Evolutionary conservation across 2,797 vertebrate species (phyloP), one percentile per base, ranked within the genome.

Genomic region (Sus cebifrons): DNA sequence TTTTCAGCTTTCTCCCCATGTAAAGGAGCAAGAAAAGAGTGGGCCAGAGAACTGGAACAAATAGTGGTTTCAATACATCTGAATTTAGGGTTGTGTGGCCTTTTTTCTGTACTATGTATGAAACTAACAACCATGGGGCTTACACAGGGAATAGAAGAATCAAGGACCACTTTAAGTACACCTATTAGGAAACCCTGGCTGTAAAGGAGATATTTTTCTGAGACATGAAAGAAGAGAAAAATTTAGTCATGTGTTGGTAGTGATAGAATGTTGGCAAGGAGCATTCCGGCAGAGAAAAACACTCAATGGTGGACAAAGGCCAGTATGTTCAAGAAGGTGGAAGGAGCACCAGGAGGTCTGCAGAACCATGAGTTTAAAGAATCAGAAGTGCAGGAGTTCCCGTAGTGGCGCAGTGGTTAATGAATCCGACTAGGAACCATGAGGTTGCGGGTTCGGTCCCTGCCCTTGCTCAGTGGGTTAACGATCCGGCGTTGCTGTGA

Each of bases 301-400:
- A 86, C 1, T 2, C 23, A 79, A 58, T 21, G 52, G 6, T 49
- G 29, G 21, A 56, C 11, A 92, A 86, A 92, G 14, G 10, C 60
- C 60, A 12, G 17, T 6, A 86, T 89, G 62, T 60, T 75, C 18
- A 7, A 90, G 70, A 82, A 94, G 60, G 3, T n/a, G 21, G 52
- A 70, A 78, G 58, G 7, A 32, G 2, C 40, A 40, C 18, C 2
- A 62, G 20, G 20, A 1, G 84, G 40, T 32, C 13, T 36, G 56
- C 65, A 88, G 11, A 70, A 68, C 5, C 52, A 65, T 29, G 2
- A 71, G 4, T 54, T 49, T 96, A 18, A 93, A 91, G 17, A 93
- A 40, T 54, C 4, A 74, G 5, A 5, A 21, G 32, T 32, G 32
- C 32, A 32, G 32, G 32, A 32, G 32, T 32, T 32, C 32, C 32